Evolutionary conservation across 2,888 invertebrate species (phyloP).

Genomic region (Pollenia angustigena): DNA sequence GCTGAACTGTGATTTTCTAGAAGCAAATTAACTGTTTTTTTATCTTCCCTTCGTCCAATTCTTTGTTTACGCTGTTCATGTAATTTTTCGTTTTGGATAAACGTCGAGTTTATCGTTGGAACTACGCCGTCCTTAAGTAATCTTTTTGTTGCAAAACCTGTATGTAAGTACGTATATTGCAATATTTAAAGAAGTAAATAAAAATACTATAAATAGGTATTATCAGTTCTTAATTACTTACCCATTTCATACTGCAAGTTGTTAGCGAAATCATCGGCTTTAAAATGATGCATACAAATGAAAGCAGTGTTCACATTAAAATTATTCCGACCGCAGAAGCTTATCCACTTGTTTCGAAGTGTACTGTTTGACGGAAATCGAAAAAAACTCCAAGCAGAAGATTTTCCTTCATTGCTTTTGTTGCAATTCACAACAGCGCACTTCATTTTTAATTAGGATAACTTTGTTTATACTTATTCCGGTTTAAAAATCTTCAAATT

Average conservation of each 20-base stretch:
- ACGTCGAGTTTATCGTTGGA: conserved; percentile 17
- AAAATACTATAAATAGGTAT: not conserved
- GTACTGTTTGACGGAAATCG: conserved; percentile 1
- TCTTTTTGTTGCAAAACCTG: conserved; percentile 24
- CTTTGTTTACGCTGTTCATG: not conserved
- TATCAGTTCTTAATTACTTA: not conserved
- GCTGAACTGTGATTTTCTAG: not conserved
- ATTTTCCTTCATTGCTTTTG: conserved; percentile 10
- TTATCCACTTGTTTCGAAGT: conserved; percentile 35
- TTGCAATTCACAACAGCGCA: conserved; percentile 34
- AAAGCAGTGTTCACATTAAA: conserved; percentile 7
- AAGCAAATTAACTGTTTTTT: conserved; percentile 12
- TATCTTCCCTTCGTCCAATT: not conserved
- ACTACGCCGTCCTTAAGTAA: conserved; percentile 3
- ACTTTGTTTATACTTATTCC: no score
- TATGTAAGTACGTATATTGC: no score
- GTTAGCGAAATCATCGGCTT: conserved; percentile 2
- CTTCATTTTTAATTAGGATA: conserved; percentile 10
- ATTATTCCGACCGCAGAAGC: not conserved
- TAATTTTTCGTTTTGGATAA: not conserved
- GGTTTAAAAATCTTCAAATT: no score
- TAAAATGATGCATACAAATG: conserved; percentile 29
- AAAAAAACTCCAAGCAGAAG: conserved; percentile 26
- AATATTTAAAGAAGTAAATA: no score
- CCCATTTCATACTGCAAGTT: conserved; percentile 21